phyloP scores from a whole-genome alignment of 2,113 vertebrate species.

The Sterna hirundo region DNA sequence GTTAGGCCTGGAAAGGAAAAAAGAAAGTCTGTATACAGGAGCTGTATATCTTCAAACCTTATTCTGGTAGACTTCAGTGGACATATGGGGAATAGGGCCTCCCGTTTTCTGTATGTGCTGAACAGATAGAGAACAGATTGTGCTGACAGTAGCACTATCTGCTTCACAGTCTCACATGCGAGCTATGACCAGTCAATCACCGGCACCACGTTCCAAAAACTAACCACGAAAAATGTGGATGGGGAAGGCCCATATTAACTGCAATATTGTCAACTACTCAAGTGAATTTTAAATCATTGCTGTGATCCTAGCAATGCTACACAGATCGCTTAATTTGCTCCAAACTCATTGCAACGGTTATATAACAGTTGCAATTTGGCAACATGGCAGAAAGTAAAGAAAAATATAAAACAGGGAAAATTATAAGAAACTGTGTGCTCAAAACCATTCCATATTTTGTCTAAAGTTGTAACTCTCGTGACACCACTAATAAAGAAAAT shows the following conservation, averaged over 20 bases:
- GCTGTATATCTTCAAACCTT: background rate
- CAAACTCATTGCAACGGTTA: background rate
- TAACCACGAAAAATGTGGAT: background rate
- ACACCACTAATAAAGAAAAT: background rate
- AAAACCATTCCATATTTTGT: background rate
- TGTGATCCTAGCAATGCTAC: background rate
- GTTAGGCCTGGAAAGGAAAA: background rate
- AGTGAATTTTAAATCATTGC: background rate
- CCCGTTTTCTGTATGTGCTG: background rate
- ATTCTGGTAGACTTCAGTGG: background rate
- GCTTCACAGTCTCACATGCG: background rate
- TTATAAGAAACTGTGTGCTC: background rate
- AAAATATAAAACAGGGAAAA: background rate
- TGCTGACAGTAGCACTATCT: background rate
- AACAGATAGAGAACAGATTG: conserved; percentile 25
- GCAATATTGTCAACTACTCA: background rate
- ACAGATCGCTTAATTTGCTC: background rate
- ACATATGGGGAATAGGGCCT: background rate
- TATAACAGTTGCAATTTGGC: background rate
- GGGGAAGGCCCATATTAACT: background rate
- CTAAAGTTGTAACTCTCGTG: background rate
- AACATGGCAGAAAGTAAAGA: background rate
- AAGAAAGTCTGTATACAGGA: background rate
- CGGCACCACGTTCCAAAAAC: background rate
- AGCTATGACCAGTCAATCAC: background rate